Conservation (phyloP, 2,113 vertebrate species). For the Quiscalus mexicanus region DNA sequence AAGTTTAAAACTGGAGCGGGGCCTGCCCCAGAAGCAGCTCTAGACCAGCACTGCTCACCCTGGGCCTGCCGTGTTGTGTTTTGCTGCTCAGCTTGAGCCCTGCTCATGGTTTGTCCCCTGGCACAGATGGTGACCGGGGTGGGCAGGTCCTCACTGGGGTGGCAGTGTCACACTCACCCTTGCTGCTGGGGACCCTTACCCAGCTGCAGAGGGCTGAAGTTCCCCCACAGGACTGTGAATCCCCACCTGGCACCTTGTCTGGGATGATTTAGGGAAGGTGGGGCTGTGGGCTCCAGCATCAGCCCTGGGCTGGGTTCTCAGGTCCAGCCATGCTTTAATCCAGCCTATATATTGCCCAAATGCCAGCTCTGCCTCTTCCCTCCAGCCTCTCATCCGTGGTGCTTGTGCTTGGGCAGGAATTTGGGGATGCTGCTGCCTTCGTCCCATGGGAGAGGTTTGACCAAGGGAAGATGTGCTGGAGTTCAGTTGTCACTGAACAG, state of each 20-base stretch:
- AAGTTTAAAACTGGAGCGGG: not conserved
- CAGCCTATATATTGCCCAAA: not conserved
- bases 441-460: not conserved
- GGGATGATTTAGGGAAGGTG: not conserved
- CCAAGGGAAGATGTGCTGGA: rapidly evolving
- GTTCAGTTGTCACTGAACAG: not conserved
- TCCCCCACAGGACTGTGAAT: not conserved
- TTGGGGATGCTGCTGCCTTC: not conserved
- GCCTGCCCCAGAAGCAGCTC: rapidly evolving
- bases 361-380: not conserved
- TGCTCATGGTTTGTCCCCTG: not conserved
- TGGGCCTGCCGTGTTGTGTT: not conserved
- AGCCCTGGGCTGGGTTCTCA: not conserved
- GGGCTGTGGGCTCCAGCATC: not conserved
- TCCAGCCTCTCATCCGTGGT: not conserved
- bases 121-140: rapidly evolving
- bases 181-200: not conserved
- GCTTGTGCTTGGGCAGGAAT: not conserved
- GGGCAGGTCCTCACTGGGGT: not conserved
- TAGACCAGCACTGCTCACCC: not conserved
- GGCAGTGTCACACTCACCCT: not conserved
- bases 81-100: not conserved
- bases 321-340: not conserved
- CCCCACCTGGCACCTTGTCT: not conserved
- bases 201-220: not conserved